These are phyloP conservation scores for Chiloscyllium punctatum DNA, from an alignment of 2,797 vertebrate species.

Conservation along the genomic window DNA sequence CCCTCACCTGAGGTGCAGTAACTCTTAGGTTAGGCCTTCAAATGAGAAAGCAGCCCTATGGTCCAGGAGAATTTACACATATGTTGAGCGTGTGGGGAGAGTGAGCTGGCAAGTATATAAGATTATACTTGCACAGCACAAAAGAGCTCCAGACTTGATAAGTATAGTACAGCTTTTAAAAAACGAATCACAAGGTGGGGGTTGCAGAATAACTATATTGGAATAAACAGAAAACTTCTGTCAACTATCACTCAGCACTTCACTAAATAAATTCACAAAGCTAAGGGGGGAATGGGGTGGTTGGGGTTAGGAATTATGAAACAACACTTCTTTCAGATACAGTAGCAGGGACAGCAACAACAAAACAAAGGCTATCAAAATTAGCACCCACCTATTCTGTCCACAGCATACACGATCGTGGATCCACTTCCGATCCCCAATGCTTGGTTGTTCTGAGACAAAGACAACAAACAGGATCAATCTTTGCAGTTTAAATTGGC, in stretches of 20 bases:
- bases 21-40: too few species aligned
- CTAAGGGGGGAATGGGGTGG: background rate
- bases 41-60: too few species aligned
- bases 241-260: background rate
- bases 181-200: too few species aligned
- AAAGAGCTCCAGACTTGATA: too few species aligned
- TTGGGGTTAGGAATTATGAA: background rate
- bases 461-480: background rate
- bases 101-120: too few species aligned
- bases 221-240: background rate
- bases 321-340: background rate
- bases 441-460: conserved; percentile 82
- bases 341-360: background rate
- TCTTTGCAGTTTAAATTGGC: background rate
- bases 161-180: too few species aligned
- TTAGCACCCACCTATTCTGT: conserved; percentile 73
- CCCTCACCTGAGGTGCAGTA: too few species aligned
- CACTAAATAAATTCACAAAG: background rate
- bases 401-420: conserved; percentile 90
- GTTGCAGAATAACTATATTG: too few species aligned
- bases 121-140: too few species aligned
- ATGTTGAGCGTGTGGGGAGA: too few species aligned
- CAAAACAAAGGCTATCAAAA: background rate
- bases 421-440: conserved; percentile 94
- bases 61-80: too few species aligned